These are phyloP conservation scores for Ophiothrix spiculata DNA, from an alignment of 35 echinoderm and acorn worm genomes.

Conservation along the genomic window DNA sequence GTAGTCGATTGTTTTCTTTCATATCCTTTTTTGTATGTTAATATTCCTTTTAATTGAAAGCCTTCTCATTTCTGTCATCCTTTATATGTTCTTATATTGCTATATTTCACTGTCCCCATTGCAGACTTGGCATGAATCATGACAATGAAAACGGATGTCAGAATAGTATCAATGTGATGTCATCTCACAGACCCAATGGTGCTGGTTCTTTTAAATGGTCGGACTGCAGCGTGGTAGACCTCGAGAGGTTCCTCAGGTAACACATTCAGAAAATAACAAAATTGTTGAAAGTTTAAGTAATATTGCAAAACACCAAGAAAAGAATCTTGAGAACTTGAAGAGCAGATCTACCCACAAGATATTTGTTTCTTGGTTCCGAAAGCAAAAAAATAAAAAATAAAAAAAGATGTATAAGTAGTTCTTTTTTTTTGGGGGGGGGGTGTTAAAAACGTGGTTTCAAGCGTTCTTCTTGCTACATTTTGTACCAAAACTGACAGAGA, in stretches of 20 bases:
- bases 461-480: too few species aligned
- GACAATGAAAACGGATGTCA: not conserved
- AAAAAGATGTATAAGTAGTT: too few species aligned
- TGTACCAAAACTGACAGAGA: too few species aligned
- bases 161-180: not conserved
- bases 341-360: not conserved
- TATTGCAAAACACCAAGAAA: too few species aligned
- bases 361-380: not conserved
- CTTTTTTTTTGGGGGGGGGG: too few species aligned
- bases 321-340: not conserved
- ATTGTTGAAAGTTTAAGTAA: not conserved
- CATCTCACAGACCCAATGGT: not conserved
- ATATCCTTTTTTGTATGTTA: not conserved
- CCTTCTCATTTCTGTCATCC: not conserved
- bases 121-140: not conserved
- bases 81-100: not conserved
- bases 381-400: too few species aligned
- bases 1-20: not conserved
- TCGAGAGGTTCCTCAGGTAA: not conserved
- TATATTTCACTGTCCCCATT: not conserved
- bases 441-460: too few species aligned
- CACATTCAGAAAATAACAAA: not conserved
- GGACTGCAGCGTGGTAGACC: not conserved
- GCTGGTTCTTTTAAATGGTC: not conserved
- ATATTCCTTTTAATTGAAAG: not conserved